Base-by-base conservation (phyloP, 1,140 invertebrate genomes). In the Pseudomyrmex sp. region DNA sequence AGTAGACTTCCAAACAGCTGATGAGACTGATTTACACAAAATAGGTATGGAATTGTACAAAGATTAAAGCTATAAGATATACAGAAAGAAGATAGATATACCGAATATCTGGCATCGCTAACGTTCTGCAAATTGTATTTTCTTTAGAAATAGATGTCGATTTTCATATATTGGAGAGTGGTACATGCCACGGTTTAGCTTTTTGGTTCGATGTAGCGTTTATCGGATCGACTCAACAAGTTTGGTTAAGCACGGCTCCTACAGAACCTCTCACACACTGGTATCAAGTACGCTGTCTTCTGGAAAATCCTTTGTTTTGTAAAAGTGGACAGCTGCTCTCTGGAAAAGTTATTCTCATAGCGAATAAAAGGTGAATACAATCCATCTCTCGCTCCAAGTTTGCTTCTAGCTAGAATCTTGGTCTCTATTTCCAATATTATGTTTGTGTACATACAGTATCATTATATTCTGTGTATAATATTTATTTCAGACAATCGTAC, bases 201-300 rank as follows among this genome's bases (percentile, higher is more conserved):
- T 99, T 99, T 95, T 99, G 99, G 99, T 99, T 99, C 95, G 99
- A 99, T 95, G 99, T 99, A n/a, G 97, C 99, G 66, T 99, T 99
- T 95, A 96, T 98, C 69, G 99, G 99, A 44, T 97, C 96, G 74
- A 96, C 96, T 83, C 97, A 98, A 91, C 97, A 98, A 75, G 97
- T 99, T 69, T 99, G 99, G 99, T 94, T 99, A 4, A 99, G 99
- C n/a, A 99, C 99, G 23, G 97, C 99, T 8, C 99, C 99, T 0
- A 99, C 98, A 18, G 98, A 99, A 93, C 98, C 99, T n/a, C 95
- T 99, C 2, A 99, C 99, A 50, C 99, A 99, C 94, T 99, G 99
- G 99, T 99, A 99, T 94, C 99, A 99, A 96, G 99, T 99, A 10
- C 96, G 99, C 61, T 99, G 99, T 94, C 95, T 99, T 48, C 92